Base-by-base conservation (phyloP, 2,888 invertebrate genomes). In the Stenichneumon culpator region DNA sequence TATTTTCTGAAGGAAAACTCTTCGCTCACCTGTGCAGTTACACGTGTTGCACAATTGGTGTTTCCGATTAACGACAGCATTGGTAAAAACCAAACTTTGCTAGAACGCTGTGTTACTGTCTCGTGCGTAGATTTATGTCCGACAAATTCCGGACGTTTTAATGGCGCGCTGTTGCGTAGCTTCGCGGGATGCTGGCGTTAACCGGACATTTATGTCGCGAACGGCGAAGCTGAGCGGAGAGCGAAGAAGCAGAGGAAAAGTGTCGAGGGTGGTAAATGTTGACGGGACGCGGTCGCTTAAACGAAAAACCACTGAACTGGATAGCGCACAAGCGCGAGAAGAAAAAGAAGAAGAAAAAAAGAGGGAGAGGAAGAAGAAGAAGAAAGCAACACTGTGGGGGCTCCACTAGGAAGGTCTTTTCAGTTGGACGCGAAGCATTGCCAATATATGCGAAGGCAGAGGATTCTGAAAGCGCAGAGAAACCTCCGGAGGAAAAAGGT, bases 281-380 rank as follows among this genome's bases (percentile, higher is more conserved):
- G 63, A 70, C 36, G 60, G 60, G 28, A 65, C 39, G 25, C 69
- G 63, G 39, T 77, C 52, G 75, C 63, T 70, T 82, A 44, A 28
- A 28, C 57, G 50, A 65, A 82, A 82, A 22, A 47, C 16, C 19
- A 22, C 47, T 47, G 22, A 47, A 36, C 47, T 25, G 39, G 22
- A 11, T 47, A 19, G 22, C 22, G 22, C 19, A 60, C 19, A 73
- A 3, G 57, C 52, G 54, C 19, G 7, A 14, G 14, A 47, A 47
- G 4, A 47, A 47, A 16, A 47, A 47, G 39, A 39, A 39, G 7
- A 9, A 0, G 2, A 39, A 9, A 39, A 39, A 9, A 39, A 39
- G 9, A 39, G 9, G 39, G 11, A 39, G 39, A 39, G 2, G 39
- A 47, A 47, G 44, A 14, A 3, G 44, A 16, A 16, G 44, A 47